Base-by-base conservation (phyloP, 2,113 vertebrate genomes). In the Bufo bufo region DNA sequence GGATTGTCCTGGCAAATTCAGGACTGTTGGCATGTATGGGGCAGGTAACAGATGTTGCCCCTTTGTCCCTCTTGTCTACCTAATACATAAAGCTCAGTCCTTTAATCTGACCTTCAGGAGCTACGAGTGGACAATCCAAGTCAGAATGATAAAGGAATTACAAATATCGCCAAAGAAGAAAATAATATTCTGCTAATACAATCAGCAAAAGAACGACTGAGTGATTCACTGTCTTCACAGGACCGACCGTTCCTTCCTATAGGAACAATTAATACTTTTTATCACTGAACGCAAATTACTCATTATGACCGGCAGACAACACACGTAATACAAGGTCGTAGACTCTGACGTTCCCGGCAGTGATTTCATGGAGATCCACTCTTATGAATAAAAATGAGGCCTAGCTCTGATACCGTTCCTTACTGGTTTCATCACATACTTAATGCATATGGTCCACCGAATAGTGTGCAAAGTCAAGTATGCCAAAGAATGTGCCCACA, bases 221-320 rank as follows among this genome's bases (percentile, higher is more conserved):
- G 66, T 83, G 61, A 83, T 83, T 52, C 33, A 83, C 20, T n/a
- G 81, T 50, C 80, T 49, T 23, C 11, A 50, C 45, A 82, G 45
- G 20, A 66, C 81, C 3, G 82, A 71, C 20, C 54, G 43, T 71
- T 7, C 82, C 43, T n/a, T 50, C 9, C 19, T 65, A 8, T 61
- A n/a, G 63, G 6, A 50, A 50, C 33, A n/a, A 47, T 50, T 45
- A 52, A 52, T 66, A 69, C 43, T 65, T 83, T 10, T 20, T 45
- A 49, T 69, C 47, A 16, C 4, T 43, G n/a, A 20, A 78, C 20
- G 11, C 45, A 19, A 82, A 49, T 12, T 14, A 82, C 19, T 66
- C 61, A 52, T 83, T 52, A 16, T 66, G 11, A 10, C 65, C 8
- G 47, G n/a, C n/a, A 54, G 82, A 52, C 82, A 33, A 33, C 14